phyloP scores from a whole-genome alignment of 2,888 invertebrate genomes.

The Conops quadrifasciatus region DNA sequence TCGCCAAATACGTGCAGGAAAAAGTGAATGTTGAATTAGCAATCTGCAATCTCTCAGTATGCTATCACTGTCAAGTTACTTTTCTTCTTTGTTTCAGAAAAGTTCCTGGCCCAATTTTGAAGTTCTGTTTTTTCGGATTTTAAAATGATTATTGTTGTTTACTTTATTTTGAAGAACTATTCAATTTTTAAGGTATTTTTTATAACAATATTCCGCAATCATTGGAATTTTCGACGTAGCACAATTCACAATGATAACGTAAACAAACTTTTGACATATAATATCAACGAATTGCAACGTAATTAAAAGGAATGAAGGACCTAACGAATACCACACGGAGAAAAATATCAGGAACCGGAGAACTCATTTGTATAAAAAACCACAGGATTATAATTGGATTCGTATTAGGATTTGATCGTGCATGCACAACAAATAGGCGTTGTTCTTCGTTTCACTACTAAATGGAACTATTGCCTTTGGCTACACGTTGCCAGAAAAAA shows the following conservation, averaged over 20 bases:
- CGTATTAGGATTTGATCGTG: too few relatives aligned
- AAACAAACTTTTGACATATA: constrained; percentile 33
- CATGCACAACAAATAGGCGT: too few relatives aligned
- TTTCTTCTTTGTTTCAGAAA: too few relatives aligned
- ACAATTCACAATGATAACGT: constrained; percentile 21
- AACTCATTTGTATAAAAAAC: neutral
- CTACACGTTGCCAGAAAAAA: too few relatives aligned
- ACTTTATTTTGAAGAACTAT: neutral
- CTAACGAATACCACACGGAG: neutral
- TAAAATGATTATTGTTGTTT: neutral
- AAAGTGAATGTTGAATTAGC: constrained; percentile 2
- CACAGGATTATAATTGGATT: too few relatives aligned
- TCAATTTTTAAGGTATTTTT: constrained; percentile 6
- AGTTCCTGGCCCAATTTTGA: too few relatives aligned
- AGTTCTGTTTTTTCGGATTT: neutral
- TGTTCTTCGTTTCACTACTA: too few relatives aligned
- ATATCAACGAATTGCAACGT: constrained; percentile 31
- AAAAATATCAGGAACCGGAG: neutral
- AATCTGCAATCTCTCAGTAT: neutral
- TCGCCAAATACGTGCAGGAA: neutral
- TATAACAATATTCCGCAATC: constrained; percentile 27
- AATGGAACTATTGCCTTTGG: too few relatives aligned
- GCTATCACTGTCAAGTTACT: too few relatives aligned
- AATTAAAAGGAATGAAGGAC: neutral
- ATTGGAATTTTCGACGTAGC: constrained; percentile 26